Evolutionary conservation across 2,797 vertebrate species (phyloP).

Genomic region (Cirrhinus molitorella): DNA sequence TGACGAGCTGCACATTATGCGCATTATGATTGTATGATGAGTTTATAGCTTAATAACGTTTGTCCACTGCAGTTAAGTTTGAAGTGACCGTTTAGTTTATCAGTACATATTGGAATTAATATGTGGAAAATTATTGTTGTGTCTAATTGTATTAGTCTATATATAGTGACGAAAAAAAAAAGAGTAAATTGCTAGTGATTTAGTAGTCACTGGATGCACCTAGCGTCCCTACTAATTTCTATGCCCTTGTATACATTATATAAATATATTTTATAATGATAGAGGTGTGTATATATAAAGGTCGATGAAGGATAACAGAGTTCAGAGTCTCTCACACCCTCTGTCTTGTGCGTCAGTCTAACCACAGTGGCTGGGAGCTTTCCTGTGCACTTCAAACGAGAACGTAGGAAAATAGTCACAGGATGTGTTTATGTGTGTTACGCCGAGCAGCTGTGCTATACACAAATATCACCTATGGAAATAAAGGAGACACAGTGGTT

Average conservation of each 20-base stretch:
- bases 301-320: constrained; percentile 40
- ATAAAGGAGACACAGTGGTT: constrained; percentile 12
- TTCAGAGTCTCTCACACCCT: constrained; percentile 27
- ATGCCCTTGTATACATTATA: background rate
- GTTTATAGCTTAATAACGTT: no score
- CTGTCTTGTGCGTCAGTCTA: constrained; percentile 39
- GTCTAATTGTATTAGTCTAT: no score
- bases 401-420: constrained; percentile 50
- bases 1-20: no score
- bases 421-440: constrained; percentile 55
- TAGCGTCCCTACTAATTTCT: no score
- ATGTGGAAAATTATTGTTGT: no score
- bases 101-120: no score
- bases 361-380: constrained; percentile 52
- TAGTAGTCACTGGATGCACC: no score
- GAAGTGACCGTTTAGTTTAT: no score
- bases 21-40: no score
- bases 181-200: no score
- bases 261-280: background rate
- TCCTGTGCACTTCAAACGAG: constrained; percentile 54
- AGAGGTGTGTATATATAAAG: constrained; percentile 1
- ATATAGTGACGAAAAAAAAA: no score
- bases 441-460: constrained; percentile 50
- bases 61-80: no score
- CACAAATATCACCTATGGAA: constrained; percentile 55